phyloP scores from a whole-genome alignment of 1,140 invertebrate species.

The Drosophila bocki region DNA sequence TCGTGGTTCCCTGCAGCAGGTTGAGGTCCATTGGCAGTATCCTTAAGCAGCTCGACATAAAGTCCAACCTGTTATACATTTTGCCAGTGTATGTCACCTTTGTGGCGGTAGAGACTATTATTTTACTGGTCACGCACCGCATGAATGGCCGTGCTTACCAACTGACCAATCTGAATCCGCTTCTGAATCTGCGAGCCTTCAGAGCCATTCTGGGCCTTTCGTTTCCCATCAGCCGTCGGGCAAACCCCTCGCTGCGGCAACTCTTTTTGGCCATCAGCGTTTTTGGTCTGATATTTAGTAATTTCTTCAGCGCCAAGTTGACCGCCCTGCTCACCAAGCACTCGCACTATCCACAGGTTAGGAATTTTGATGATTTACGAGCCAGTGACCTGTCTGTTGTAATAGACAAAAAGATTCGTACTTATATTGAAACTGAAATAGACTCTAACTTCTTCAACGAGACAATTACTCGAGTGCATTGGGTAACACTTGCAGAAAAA shows the following conservation, averaged over 20 bases:
- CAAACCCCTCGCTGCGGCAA: constrained; percentile 12
- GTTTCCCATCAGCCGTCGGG: not conserved
- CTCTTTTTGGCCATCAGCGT: constrained; percentile 49
- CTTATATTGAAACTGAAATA: not conserved
- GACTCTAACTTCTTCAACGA: not conserved
- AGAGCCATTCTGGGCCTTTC: constrained; percentile 37
- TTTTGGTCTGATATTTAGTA: constrained; percentile 44
- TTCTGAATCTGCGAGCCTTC: constrained; percentile 46
- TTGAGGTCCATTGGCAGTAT: constrained; percentile 11
- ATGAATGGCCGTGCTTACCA: not conserved
- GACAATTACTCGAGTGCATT: too few relatives aligned
- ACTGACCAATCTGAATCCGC: not conserved
- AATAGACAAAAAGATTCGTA: not conserved
- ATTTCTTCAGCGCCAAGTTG: constrained; percentile 49
- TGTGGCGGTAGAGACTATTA: constrained; percentile 22
- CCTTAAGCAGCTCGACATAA: not conserved
- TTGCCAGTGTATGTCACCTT: constrained; percentile 28
- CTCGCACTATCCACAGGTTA: not conserved
- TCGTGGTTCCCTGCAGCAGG: constrained; percentile 43
- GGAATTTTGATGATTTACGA: constrained; percentile 36
- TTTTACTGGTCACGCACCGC: not conserved
- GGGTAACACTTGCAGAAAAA: fast-evolving
- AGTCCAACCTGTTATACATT: constrained; percentile 1
- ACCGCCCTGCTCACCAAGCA: constrained; percentile 42
- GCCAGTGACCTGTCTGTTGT: constrained; percentile 26